Evolutionary conservation across 2,113 vertebrate species (phyloP).

Genomic region (Clarias gariepinus): DNA sequence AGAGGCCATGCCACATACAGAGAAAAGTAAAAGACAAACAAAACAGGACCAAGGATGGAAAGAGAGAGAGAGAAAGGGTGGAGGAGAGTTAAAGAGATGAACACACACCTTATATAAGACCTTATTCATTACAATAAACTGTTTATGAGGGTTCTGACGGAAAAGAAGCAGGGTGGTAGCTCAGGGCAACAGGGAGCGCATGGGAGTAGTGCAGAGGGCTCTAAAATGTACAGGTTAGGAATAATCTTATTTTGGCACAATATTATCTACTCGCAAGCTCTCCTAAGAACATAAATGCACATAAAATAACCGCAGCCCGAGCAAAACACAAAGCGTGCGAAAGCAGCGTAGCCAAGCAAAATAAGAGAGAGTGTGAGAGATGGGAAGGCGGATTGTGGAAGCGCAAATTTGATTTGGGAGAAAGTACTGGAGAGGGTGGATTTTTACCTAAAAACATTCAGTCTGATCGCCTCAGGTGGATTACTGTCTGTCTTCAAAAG

Average conservation of each 20-base stretch:
- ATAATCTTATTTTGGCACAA: not conserved
- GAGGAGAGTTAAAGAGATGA: conserved; percentile 37
- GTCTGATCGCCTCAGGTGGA: conserved; percentile 57
- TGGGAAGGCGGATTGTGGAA: conserved; percentile 37
- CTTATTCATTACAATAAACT: conserved; percentile 21
- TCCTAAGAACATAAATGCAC: not conserved
- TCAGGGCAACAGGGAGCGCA: conserved; percentile 8
- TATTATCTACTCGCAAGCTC: not conserved
- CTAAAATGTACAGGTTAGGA: not conserved
- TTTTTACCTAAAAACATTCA: conserved; percentile 66
- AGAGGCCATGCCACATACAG: conserved; percentile 35
- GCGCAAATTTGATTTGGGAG: conserved; percentile 45
- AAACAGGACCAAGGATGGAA: conserved; percentile 67
- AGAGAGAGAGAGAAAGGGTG: conserved; percentile 53
- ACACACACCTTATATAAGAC: conserved; percentile 27
- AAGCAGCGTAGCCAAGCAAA: conserved; percentile 41
- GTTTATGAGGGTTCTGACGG: conserved; percentile 6
- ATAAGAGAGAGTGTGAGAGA: conserved; percentile 39
- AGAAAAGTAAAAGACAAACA: conserved; percentile 59
- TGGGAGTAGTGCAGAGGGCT: conserved; percentile 3
- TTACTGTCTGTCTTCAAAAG: conserved; percentile 74
- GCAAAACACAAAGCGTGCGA: conserved; percentile 20
- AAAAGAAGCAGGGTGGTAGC: conserved; percentile 15
- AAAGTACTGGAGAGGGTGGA: conserved; percentile 43
- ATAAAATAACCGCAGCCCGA: not conserved